phyloP scores from a whole-genome alignment of 2,113 vertebrate genomes.

The Festucalex cinctus region DNA sequence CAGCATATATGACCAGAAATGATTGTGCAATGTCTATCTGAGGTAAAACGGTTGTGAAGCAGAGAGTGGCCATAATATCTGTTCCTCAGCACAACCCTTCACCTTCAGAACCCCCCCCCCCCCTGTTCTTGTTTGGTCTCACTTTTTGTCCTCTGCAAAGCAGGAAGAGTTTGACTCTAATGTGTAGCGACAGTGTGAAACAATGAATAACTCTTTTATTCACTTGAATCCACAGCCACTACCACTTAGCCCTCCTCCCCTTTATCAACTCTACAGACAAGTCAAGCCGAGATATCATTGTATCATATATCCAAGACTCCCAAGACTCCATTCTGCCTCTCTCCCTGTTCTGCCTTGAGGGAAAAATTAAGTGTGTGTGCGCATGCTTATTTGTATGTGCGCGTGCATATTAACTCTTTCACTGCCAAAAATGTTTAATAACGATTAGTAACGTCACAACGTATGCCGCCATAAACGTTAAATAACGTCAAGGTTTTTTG shows the following conservation, averaged over 20 bases:
- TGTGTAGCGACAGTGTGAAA: slow-evolving; percentile 82
- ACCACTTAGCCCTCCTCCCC: slow-evolving; percentile 51
- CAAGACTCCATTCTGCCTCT: slow-evolving; percentile 63
- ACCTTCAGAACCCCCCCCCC: slow-evolving; percentile 28
- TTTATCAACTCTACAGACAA: slow-evolving; percentile 69
- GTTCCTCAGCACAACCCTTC: slow-evolving; percentile 73
- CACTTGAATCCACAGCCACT: slow-evolving; percentile 78
- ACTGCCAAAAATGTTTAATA: no score
- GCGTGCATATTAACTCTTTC: no score
- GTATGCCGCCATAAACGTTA: no score
- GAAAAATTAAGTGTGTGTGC: slow-evolving; percentile 67
- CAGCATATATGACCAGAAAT: slow-evolving; percentile 56
- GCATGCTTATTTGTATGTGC: slow-evolving; percentile 4
- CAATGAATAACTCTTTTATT: slow-evolving; percentile 84
- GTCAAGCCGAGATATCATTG: slow-evolving; percentile 81
- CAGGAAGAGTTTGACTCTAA: slow-evolving; percentile 78
- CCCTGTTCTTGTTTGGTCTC: slow-evolving; percentile 16
- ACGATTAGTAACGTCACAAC: no score
- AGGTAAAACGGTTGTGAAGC: slow-evolving; percentile 80
- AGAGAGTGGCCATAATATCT: slow-evolving; percentile 83
- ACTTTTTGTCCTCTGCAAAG: slow-evolving; percentile 48
- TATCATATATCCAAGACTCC: slow-evolving; percentile 76
- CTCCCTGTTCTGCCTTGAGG: slow-evolving; percentile 62
- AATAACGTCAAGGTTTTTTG: no score
- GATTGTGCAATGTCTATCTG: slow-evolving; percentile 69